Percentiles rank a stretch among this genome's conserved stretches.
Conservation (phyloP, 2,888 invertebrate species). For the Elysia crispata region DNA sequence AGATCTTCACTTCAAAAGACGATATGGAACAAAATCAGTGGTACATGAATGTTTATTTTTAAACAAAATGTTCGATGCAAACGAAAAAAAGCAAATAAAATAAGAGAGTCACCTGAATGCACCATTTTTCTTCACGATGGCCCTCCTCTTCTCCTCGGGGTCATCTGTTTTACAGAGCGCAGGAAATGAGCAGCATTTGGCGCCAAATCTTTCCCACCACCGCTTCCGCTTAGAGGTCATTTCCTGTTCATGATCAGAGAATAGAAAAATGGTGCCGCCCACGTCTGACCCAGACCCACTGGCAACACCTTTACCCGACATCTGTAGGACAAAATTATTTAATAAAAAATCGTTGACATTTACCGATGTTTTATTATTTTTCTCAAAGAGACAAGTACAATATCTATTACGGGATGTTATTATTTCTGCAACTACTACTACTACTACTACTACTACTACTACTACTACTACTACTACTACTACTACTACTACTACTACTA, state of each 20-base stretch:
- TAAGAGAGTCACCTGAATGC: conserved; percentile 97
- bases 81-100: too few species aligned
- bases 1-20: too few species aligned
- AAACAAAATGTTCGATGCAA: too few species aligned
- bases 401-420: too few species aligned
- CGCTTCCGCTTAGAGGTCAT: conserved; percentile 15
- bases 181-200: conserved; percentile 15
- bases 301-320: too few species aligned
- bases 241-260: conserved; percentile 45
- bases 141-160: conserved; percentile 48
- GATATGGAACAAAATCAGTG: too few species aligned
- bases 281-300: conserved; percentile 28
- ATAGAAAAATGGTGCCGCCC: conserved; percentile 49
- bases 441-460: conserved; percentile 16
- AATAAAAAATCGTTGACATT: too few species aligned
- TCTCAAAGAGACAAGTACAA: too few species aligned
- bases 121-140: conserved; percentile 90
- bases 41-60: too few species aligned
- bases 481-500: conserved; percentile 1
- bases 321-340: too few species aligned
- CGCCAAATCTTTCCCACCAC: conserved; percentile 34
- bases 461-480: conserved; percentile 3
- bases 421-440: conserved; percentile 3
- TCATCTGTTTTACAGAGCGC: conserved; percentile 36
- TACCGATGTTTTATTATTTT: too few species aligned